These are phyloP conservation scores for Enteromius unitaeniatus DNA, from an alignment of 2,797 vertebrate species.

Conservation along the genomic window DNA sequence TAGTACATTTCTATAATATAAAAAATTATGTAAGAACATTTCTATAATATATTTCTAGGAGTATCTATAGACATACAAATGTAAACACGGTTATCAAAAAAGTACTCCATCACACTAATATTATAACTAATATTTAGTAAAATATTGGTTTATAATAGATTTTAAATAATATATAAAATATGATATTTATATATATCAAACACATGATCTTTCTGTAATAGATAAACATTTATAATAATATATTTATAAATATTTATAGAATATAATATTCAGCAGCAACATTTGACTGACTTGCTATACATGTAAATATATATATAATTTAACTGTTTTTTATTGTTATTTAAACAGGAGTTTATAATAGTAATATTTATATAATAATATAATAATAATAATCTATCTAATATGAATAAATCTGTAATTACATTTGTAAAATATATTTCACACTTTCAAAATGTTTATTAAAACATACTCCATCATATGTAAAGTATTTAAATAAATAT, in stretches of 20 bases:
- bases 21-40: neutral
- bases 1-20: neutral
- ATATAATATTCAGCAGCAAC: neutral
- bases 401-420: neutral
- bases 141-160: neutral
- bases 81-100: neutral
- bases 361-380: neutral
- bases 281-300: neutral
- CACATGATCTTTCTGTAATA: neutral
- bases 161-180: neutral
- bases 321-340: neutral
- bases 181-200: neutral
- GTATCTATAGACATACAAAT: neutral
- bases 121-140: neutral
- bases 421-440: neutral
- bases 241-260: neutral
- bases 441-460: neutral
- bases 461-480: neutral
- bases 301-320: neutral
- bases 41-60: neutral
- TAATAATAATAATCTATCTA: neutral
- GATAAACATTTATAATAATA: neutral
- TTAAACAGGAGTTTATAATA: neutral
- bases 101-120: neutral
- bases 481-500: neutral